These are phyloP conservation scores for Atherinosoma microstoma DNA, from an alignment of 2,797 vertebrate genomes.

Conservation along the genomic window DNA sequence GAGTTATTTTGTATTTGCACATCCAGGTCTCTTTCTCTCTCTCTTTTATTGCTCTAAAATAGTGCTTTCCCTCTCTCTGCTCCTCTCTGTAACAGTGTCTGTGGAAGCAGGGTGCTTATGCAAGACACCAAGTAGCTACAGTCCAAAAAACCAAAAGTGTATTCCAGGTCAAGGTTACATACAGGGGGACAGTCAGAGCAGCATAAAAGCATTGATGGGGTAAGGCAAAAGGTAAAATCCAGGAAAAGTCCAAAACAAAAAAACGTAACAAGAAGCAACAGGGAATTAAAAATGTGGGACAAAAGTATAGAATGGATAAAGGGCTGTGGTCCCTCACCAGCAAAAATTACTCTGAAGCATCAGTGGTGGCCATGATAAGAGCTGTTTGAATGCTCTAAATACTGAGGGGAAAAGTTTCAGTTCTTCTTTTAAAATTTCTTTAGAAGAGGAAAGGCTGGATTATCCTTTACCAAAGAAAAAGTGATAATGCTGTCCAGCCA, in stretches of 20 bases:
- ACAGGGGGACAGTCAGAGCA: background rate
- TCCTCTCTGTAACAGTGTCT: background rate
- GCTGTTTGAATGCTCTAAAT: background rate
- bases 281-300: too few species aligned
- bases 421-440: background rate
- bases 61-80: background rate
- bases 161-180: conserved; percentile 4
- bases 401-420: background rate
- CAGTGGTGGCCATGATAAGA: background rate
- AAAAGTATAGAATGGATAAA: too few species aligned
- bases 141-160: background rate
- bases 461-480: background rate
- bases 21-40: background rate
- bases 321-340: too few species aligned
- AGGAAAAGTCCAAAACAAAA: background rate
- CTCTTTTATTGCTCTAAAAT: background rate
- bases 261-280: too few species aligned
- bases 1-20: background rate
- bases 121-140: background rate
- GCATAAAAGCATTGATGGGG: background rate
- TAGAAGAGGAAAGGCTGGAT: background rate
- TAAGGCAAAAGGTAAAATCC: background rate
- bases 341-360: background rate
- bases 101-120: background rate
- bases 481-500: background rate